Evolutionary conservation across 2,888 invertebrate genomes (phyloP), one percentile per base, ranked within the genome.

Genomic region (Chelonus formosanus): DNA sequence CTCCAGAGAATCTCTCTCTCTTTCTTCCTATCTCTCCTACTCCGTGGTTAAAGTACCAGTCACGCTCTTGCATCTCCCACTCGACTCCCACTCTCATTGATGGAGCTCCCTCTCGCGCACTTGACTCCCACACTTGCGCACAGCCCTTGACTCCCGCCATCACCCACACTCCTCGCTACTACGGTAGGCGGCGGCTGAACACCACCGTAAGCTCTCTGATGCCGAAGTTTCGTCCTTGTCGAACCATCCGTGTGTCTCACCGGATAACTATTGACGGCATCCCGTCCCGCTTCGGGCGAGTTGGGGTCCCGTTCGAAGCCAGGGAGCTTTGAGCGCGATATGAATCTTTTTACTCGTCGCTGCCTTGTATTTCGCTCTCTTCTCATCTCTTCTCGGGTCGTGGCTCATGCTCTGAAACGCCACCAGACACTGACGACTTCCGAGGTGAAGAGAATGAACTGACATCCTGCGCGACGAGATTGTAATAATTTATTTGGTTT

Each of bases 401-500:
- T 62, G 45, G 34, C 67, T 67, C 57, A 66, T 66, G 50, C 53
- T 61, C 40, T 52, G 56, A 45, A 45, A 52, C 34, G 34, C 20
- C 5, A 52, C 52, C 4, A 52, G 66, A 60, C 60, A 34, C 66
- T 52, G 66, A 61, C 54, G 65, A 65, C 62, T 64, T 67, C 67
- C 66, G 69, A 67, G 70, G 67, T 69, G 45, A 45, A 58, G 57
- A 43, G 70, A 67, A 70, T 34, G 31, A 8, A 71, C 71, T 69
- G 69, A 69, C 67, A 69, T 72, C 60, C 69, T 69, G 65, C 71
- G 71, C 68, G 74, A 68, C 71, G 71, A 67, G 67, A 67, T 63
- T 71, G 72, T 78, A 76, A 82, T 82, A 80, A 82, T 82, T 82
- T 81, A 82, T 82, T 80, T 79, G 75, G 79, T 76, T 52, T 48